Evolutionary conservation across 23 tunicate species (phyloP), one percentile per base, ranked within the genome.

Genomic region (Trididemnum nubilum): DNA sequence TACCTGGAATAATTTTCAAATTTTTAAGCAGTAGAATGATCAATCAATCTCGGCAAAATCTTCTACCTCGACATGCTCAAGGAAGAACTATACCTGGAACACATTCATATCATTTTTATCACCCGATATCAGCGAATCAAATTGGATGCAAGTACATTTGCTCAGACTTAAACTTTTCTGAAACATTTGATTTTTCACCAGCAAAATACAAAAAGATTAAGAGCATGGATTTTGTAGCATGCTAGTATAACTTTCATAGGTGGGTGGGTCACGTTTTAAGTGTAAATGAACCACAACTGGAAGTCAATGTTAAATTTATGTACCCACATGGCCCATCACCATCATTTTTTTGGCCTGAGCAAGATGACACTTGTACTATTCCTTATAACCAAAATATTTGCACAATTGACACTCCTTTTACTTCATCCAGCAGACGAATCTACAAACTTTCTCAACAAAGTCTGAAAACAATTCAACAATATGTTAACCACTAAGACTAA

Each of bases 121-220:
- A 73, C 5, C 78, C 58, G 2, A 24, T 73, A 2, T 2, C 57
- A 3, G 15, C 30, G 12, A 73, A 39, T 25, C 9, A 18, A 39
- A 39, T 73, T 40, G 78, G 78, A 5, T 73, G 58, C 58, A 73
- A 73, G 58, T 22, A 37, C 19, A 7, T 73, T 25, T 3, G 31
- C 27, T 9, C 9, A 37, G 78, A 73, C 32, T 15, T 21, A 7
- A 12, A 73, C 21, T 38, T 21, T 31, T 5, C 58, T 38, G 57
- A 30, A 2, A 38, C 29, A 5, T 15, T 37, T 24, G 5, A 7
- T 25, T 73, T 73, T 73, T 73, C 25, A 9, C 28, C 15, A n/a
- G 58, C 57, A 38, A 38, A 4, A 39, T 73, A 12, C 39, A 9
- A 2, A 37, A 5, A 21, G 15, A 24, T 38, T 21, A 38, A 19